Conservation (phyloP, 2,113 vertebrate genomes). For the Eretmochelys imbricata region DNA sequence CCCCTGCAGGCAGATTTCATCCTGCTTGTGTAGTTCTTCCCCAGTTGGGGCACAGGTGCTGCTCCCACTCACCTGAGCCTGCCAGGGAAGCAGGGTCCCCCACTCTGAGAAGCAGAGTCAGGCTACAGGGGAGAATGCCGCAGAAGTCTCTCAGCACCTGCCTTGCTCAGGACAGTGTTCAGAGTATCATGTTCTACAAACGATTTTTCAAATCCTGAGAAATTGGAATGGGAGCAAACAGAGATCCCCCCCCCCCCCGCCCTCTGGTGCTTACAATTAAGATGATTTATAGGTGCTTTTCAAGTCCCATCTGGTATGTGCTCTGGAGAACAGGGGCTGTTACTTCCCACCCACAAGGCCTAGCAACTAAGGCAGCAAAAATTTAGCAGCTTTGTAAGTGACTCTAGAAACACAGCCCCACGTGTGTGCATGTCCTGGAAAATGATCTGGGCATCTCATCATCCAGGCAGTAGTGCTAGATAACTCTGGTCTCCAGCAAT, state of each 20-base stretch:
- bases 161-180: no score
- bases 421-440: not conserved
- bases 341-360: no score
- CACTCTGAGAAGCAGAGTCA: no score
- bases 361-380: not conserved
- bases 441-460: not conserved
- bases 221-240: not conserved
- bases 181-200: not conserved
- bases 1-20: not conserved
- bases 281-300: not conserved
- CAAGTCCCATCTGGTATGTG: no score
- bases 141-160: not conserved
- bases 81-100: no score
- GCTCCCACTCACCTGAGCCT: no score
- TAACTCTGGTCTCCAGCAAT: not conserved
- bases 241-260: no score
- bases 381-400: not conserved
- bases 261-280: not conserved
- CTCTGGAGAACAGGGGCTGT: not conserved
- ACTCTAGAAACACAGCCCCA: not conserved
- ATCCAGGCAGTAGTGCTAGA: no score
- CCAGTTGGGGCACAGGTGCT: not conserved
- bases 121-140: not conserved
- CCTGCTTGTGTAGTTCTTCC: not conserved
- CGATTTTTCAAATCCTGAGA: not conserved